Evolutionary conservation across 2,113 vertebrate genomes (phyloP), one percentile per base, ranked within the genome.

Genomic region (Athene cunicularia): DNA sequence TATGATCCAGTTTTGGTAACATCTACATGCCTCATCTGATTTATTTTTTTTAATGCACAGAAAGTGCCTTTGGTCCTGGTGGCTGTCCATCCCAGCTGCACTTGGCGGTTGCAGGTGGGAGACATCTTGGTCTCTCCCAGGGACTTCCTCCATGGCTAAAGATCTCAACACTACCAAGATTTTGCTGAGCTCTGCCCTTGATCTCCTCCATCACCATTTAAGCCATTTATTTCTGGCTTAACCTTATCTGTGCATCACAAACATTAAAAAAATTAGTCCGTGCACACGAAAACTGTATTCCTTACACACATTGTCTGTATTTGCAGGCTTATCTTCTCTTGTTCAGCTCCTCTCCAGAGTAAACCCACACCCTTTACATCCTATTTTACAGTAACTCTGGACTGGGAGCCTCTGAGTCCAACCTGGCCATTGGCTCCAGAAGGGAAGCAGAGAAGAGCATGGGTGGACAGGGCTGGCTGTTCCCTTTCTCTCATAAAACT

Each of bases 391-490:
- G 49, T 22, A 37, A 39, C 58, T 28, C 32, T 56, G 35, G 27
- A 18, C 19, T 15, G 5, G 58, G 24, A 71, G 30, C 39, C 1
- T 1, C 90, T 33, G 49, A 70, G 32, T 12, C 13, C 55, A 49
- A 17, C 24, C 9, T 2, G 1, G 39, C 56, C 49, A 17, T 23
- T 2, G 1, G 41, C 56, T 49, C 72, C 1, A 1, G 39, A 37
- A 17, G 13, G 22, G 15, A 35, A 35, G 23, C 27, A 37, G 24
- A 35, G 63, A 58, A 77, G 43, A 30, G 12, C 2, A 1, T 12
- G 18, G 37, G 27, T 5, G 5, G 26, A 14, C 71, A 83, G 28
- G 28, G 37, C 45, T 47, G 45, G 33, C 32, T 56, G 53, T 49
- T 64, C 20, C 43, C 30, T 71, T 85, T 64, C 35, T n/a, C 21